Evolutionary conservation across 1,140 invertebrate genomes (phyloP).

Genomic region (Oryctes rhinoceros): DNA sequence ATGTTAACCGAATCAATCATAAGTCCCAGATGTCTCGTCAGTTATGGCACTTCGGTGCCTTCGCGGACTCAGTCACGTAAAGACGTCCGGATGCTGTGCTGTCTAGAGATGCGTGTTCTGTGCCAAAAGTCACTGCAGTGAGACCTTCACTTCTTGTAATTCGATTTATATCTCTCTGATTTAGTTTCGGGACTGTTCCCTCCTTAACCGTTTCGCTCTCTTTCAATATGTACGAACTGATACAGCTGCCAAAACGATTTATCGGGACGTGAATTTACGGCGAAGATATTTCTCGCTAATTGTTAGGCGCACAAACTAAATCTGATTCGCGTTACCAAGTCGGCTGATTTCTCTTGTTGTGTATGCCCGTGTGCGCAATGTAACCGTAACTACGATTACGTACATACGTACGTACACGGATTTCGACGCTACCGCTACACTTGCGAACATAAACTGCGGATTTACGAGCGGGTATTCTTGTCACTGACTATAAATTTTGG

Average conservation of each 20-base stretch:
- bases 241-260: constrained; percentile 12
- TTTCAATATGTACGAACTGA: neutral
- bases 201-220: neutral
- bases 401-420: neutral
- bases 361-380: neutral
- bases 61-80: constrained; percentile 7
- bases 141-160: constrained; percentile 1
- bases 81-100: constrained; percentile 1
- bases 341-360: neutral
- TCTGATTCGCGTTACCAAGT: constrained; percentile 5
- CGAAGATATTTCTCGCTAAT: neutral
- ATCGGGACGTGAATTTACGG: neutral
- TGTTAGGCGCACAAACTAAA: neutral
- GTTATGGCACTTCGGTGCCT: neutral
- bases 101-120: constrained; percentile 2
- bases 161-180: constrained; percentile 5
- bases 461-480: constrained; percentile 10
- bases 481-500: constrained; percentile 22
- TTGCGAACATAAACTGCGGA: neutral
- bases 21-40: constrained; percentile 21
- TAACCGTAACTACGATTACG: neutral
- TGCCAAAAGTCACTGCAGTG: constrained; percentile 1
- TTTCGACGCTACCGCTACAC: neutral
- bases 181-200: neutral
- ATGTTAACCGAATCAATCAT: constrained; percentile 15